A percentile compares a stretch with the other conserved stretches of the same genome.
Evolutionary conservation across 2,888 invertebrate genomes (phyloP).

Genomic region (Apotomis capreana): DNA sequence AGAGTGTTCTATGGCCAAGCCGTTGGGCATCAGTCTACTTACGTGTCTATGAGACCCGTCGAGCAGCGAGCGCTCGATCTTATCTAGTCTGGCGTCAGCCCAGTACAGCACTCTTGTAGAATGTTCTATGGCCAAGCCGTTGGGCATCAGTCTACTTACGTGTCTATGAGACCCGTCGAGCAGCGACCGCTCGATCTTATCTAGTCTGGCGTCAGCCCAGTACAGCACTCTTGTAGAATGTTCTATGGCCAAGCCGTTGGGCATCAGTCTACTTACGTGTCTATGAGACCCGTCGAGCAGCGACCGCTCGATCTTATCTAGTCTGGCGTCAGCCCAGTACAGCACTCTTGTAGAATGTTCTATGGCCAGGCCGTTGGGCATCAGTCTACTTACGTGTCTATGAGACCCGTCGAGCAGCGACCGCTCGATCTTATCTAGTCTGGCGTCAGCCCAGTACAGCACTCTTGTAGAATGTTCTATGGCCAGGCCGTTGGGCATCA

Average conservation of each 20-base stretch:
- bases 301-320: no score
- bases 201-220: constrained; percentile 93
- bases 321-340: no score
- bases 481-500: no score
- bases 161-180: constrained; percentile 90
- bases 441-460: no score
- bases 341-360: constrained; percentile 89
- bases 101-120: constrained; percentile 90
- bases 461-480: no score
- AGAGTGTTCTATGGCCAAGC: constrained; percentile 89
- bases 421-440: no score
- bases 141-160: constrained; percentile 57
- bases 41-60: no score
- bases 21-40: constrained; percentile 67
- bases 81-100: constrained; percentile 66
- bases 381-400: no score
- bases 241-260: constrained; percentile 92
- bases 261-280: no score
- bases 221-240: constrained; percentile 89
- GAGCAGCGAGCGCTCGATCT: constrained; percentile 85
- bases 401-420: no score
- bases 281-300: no score
- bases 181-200: constrained; percentile 92
- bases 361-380: constrained; percentile 93
- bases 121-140: constrained; percentile 91